Base-by-base conservation (phyloP, 1,140 invertebrate species). In the Danaus melanippus region DNA sequence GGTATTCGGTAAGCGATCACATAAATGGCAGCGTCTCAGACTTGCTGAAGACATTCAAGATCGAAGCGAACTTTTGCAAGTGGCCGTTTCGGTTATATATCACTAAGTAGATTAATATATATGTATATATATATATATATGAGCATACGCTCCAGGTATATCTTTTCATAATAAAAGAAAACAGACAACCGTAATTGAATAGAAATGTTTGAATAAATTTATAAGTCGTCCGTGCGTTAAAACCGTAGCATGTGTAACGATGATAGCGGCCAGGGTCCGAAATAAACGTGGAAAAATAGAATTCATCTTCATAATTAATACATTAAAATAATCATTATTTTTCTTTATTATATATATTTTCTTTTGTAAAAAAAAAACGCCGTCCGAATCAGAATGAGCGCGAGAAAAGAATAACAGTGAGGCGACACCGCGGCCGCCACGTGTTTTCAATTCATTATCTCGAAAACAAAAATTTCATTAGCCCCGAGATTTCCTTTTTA, bases 371-470 rank as follows among this genome's bases (percentile, higher is more conserved):
- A 15, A 15, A 15, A 66, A 69, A 58, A 73, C 78, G 71, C 64
- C 69, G 62, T 60, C 62, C 78, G 80, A 84, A 86, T 83, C 71
- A 69, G 77, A 84, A 84, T 80, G 81, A 80, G 79, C 67, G 60
- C 69, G 74, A 70, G 74, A 73, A 70, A 84, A 84, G 81, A 86
- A 86, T 76, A 86, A 83, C 76, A 84, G 62, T 51, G 57, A 53
- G 45, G 55, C 71, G 69, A 66, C 66, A 71, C 66, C 60, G 69
- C 66, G 71, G 69, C 75, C 74, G 71, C 69, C 72, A 69, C 70
- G 74, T 86, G 84, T 86, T 86, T 86, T 86, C 81, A 84, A 86
- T 86, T 86, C 81, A 86, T 86, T 86, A 86, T 84, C 84, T 84
- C 78, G 69, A 84, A 86, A 84, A 86, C 81, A 86, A 84, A 84